Conservation (phyloP, 2,888 invertebrate genomes). For the Ypsolopha sequella region DNA sequence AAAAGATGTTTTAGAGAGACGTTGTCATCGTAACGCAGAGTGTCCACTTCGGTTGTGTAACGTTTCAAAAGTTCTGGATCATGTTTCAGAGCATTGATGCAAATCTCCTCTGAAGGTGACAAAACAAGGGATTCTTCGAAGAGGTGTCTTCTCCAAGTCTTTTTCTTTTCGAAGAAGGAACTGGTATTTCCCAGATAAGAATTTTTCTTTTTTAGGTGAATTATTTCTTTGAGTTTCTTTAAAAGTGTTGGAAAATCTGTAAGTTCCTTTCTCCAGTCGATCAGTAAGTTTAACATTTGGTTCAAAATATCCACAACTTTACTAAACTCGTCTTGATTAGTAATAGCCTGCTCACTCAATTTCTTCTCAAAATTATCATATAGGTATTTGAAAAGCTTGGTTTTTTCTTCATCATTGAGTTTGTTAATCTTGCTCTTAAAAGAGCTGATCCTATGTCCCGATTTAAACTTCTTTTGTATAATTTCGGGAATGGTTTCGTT, state of each 20-base stretch:
- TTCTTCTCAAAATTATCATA: conserved; percentile 18
- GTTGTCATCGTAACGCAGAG: conserved; percentile 21
- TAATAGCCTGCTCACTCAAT: conserved; percentile 17
- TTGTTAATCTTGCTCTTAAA: conserved; percentile 21
- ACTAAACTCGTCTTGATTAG: conserved; percentile 18
- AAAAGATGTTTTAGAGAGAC: conserved; percentile 23
- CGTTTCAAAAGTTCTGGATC: conserved; percentile 28
- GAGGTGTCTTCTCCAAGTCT: conserved; percentile 36
- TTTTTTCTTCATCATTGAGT: conserved; percentile 23
- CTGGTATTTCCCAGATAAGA: conserved; percentile 19
- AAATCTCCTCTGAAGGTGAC: conserved; percentile 26
- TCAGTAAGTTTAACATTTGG: conserved; percentile 22
- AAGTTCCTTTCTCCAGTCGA: conserved; percentile 34
- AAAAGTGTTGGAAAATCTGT: conserved; percentile 26
- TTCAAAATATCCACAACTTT: conserved; percentile 14
- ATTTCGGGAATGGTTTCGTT: conserved; percentile 28
- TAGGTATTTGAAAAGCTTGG: conserved; percentile 34
- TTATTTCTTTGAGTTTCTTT: conserved; percentile 27
- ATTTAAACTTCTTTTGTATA: conserved; percentile 26
- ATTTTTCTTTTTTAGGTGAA: conserved; percentile 25
- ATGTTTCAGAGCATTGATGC: conserved; percentile 47
- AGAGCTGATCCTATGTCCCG: too few species aligned
- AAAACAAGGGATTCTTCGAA: conserved; percentile 40
- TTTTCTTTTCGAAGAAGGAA: conserved; percentile 35
- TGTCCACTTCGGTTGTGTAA: conserved; percentile 21